A percentile compares a stretch with the other conserved stretches of the same genome.
Evolutionary conservation across 2,113 vertebrate species (phyloP).

Genomic region (Marcusenius ussheri): DNA sequence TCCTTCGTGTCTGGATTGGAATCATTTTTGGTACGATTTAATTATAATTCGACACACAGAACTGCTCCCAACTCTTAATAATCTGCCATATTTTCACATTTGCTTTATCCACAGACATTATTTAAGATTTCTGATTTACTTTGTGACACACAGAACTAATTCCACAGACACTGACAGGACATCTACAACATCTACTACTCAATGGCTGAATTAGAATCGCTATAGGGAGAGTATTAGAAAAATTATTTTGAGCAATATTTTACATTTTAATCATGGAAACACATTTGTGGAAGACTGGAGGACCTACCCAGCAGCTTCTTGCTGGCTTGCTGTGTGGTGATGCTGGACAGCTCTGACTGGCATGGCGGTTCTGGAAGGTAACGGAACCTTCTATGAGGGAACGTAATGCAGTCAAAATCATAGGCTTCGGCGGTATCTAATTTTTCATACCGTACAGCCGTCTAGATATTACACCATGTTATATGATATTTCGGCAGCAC

Average conservation of each 20-base stretch:
- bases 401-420: background rate
- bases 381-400: background rate
- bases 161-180: background rate
- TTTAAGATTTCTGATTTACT: background rate
- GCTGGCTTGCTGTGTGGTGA: constrained; percentile 76
- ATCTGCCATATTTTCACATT: background rate
- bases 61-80: background rate
- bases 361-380: constrained; percentile 82
- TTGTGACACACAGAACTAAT: background rate
- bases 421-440: background rate
- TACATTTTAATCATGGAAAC: constrained; percentile 15
- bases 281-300: constrained; percentile 49
- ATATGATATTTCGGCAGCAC: background rate
- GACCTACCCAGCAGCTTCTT: constrained; percentile 85
- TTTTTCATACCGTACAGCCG: background rate
- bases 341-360: constrained; percentile 75
- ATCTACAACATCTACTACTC: background rate
- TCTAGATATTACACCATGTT: background rate
- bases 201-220: background rate
- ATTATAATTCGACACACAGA: background rate
- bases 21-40: background rate
- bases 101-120: background rate
- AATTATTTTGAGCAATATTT: background rate
- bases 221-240: background rate
- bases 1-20: background rate